These are phyloP conservation scores for Exocentrus adspersus DNA, from an alignment of 2,888 invertebrate genomes.

Conservation along the genomic window DNA sequence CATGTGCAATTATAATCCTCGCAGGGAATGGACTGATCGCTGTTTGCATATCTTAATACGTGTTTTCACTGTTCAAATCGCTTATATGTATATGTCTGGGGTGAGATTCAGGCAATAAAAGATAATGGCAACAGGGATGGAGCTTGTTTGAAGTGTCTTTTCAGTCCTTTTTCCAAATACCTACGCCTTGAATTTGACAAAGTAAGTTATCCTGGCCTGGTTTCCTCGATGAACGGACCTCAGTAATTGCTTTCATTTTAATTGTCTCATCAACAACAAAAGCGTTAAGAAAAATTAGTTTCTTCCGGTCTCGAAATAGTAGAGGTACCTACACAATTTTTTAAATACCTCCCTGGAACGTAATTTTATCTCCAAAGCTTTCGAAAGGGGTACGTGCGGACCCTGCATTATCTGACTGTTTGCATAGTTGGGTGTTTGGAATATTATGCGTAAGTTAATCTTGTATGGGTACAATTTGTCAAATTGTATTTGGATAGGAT, in stretches of 20 bases:
- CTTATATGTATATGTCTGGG: slow-evolving; percentile 21
- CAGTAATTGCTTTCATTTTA: no score
- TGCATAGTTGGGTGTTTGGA: slow-evolving; percentile 40
- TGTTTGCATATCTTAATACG: slow-evolving; percentile 53
- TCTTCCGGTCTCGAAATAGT: no score
- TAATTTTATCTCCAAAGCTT: slow-evolving; percentile 30
- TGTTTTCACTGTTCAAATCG: slow-evolving; percentile 51
- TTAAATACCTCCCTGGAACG: slow-evolving; percentile 25
- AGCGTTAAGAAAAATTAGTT: no score
- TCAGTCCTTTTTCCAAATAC: no score
- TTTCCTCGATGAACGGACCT: no score
- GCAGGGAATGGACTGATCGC: slow-evolving; percentile 32
- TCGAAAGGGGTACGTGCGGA: slow-evolving; percentile 33
- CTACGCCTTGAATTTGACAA: no score
- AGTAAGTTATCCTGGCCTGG: no score
- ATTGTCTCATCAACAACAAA: no score
- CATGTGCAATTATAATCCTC: slow-evolving; percentile 56
- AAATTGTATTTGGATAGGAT: slow-evolving; percentile 24
- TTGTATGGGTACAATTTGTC: slow-evolving; percentile 36
- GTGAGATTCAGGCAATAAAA: slow-evolving; percentile 14
- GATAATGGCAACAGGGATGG: slow-evolving; percentile 1
- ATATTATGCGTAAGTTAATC: slow-evolving; percentile 42
- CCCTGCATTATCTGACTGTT: slow-evolving; percentile 36
- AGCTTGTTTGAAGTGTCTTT: background rate
- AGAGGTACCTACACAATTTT: no score